Evolutionary conservation across 1,140 invertebrate species (phyloP), one percentile per base, ranked within the genome.

Genomic region (Brachionus plicatilis): DNA sequence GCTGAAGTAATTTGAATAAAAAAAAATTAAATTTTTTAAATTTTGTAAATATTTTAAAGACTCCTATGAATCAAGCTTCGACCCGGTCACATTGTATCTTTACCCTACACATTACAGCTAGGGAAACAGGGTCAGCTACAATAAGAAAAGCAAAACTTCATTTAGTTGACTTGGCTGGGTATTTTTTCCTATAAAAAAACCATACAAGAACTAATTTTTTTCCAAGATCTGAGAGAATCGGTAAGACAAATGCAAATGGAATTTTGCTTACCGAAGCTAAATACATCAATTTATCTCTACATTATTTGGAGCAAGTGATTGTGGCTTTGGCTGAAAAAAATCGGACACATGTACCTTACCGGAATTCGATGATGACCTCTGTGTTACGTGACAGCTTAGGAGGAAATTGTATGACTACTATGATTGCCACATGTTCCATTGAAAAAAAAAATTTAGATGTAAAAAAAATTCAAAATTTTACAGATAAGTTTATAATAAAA

Each of bases 61-160:
- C 93, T 3, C 92, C 92, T 3, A 91, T 93, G 91, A 93, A 93
- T 87, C 91, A 91, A 75, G 90, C 90, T 29, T 93, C 93, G 5
- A 93, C 92, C 12, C 88, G 93, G 85, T 93, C 92, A 2, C 93
- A 93, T 86, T 93, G 92, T 86, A 92, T 93, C 75, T 93, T 93
- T 86, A 93, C 92, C 3, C 91, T 93, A 17, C 91, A 92, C 85
- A 84, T 93, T 0, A 90, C 89, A 11, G 88, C 90, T 8, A 89
- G 90, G 70, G 89, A 91, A 84, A 86, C 88, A 37, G 89, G 90
- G 3, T 90, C 89, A 78, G 89, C 91, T 17, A 90, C 88, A 24
- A 89, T 92, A 41, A 88, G 89, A 45, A 89, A 90, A 86, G 90
- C 92, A 3, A 93, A 93, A 87, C 88, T 93, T 27, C 92, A 93